Percentiles rank a stretch among this genome's conserved stretches.
phyloP scores from a whole-genome alignment of 1,140 invertebrate genomes.

The Galendromus occidentalis region DNA sequence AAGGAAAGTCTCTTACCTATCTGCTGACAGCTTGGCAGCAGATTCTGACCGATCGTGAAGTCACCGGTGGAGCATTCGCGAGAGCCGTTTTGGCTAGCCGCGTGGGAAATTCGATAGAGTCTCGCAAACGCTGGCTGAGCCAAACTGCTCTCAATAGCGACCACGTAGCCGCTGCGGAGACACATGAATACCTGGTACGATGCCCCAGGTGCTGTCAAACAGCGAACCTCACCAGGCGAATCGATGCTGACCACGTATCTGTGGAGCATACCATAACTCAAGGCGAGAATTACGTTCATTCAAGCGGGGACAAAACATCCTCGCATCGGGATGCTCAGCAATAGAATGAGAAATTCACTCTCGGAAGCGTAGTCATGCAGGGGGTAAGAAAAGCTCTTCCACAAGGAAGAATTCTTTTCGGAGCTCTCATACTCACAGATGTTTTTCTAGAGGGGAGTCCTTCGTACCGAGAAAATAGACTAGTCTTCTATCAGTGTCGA shows the following conservation, averaged over 20 bases:
- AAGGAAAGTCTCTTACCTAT: not conserved
- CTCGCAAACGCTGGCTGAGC: not conserved
- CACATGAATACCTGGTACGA: not conserved
- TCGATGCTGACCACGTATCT: not conserved
- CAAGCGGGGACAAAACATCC: not conserved
- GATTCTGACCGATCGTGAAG: too few species aligned
- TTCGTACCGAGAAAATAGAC: slow-evolving; percentile 32
- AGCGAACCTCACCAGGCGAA: not conserved
- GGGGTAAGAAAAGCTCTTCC: not conserved
- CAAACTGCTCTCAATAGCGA: slow-evolving; percentile 13
- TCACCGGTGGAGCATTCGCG: too few species aligned
- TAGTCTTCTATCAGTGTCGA: slow-evolving; percentile 27
- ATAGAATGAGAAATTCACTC: not conserved
- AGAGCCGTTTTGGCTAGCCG: slow-evolving; percentile 10
- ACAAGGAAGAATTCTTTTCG: not conserved
- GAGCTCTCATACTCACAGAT: slow-evolving; percentile 27
- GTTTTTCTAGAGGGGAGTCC: slow-evolving; percentile 31
- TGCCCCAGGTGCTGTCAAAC: not conserved
- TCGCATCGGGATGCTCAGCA: not conserved
- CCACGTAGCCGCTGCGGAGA: not conserved
- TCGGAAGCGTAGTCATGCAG: not conserved
- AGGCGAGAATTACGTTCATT: not conserved
- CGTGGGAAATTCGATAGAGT: slow-evolving; percentile 15
- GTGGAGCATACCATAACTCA: not conserved
- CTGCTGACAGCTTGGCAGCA: not conserved